Conservation (phyloP, 2,113 vertebrate species). For the Halcyon senegalensis region DNA sequence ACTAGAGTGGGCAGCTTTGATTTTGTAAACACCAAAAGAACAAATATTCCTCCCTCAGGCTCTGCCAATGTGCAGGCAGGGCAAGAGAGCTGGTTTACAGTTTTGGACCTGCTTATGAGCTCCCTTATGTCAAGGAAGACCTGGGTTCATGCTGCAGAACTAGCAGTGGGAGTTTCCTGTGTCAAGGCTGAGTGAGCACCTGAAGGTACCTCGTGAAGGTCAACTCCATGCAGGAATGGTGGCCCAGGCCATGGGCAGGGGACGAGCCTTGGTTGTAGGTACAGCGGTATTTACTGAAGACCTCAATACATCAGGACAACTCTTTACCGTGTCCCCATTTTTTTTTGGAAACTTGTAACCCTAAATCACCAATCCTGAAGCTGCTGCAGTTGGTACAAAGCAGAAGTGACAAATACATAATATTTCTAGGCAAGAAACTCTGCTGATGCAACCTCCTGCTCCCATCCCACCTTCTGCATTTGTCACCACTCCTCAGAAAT, state of each 20-base stretch:
- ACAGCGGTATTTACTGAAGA: not conserved
- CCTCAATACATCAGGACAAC: rapidly evolving
- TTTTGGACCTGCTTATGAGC: not conserved
- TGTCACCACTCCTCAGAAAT: not conserved
- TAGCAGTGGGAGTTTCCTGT: not conserved
- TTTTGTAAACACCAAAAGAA: not conserved
- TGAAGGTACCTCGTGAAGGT: not conserved
- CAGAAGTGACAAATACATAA: not conserved
- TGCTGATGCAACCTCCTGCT: not conserved
- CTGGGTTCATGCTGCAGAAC: not conserved
- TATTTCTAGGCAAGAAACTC: not conserved
- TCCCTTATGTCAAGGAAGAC: rapidly evolving
- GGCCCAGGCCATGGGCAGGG: not conserved
- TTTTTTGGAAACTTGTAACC: not conserved
- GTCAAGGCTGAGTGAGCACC: not conserved
- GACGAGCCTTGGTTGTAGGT: not conserved
- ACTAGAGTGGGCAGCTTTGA: not conserved
- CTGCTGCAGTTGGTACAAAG: not conserved
- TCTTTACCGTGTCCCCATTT: rapidly evolving
- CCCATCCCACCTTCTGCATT: not conserved
- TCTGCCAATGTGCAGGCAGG: not conserved
- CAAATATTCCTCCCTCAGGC: not conserved
- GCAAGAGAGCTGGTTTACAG: not conserved
- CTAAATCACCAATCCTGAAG: not conserved
- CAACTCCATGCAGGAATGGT: not conserved